Evolutionary conservation across 2,113 vertebrate species (phyloP), one percentile per base, ranked within the genome.

Genomic region (Pipa parva): DNA sequence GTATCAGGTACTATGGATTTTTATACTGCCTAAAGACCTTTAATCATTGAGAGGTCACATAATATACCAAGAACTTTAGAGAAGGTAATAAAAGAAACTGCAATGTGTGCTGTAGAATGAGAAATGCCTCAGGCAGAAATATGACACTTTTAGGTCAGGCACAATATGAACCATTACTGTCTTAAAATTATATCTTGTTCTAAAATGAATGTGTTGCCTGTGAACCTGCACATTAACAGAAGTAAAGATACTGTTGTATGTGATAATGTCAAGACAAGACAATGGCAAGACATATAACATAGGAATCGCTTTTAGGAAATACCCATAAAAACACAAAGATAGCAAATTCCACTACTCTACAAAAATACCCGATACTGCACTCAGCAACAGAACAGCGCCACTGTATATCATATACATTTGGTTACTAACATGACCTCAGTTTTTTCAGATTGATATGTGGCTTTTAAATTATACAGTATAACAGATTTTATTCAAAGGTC

Each of bases 21-120:
- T 60, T 69, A 60, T 60, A 22, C 46, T 50, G 57, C 46, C 65
- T 60, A 69, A 60, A 69, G 65, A 69, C 65, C 65, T 69, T 69
- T 69, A 68, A 69, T 69, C 65, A 60, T 52, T 42, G 65, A 42
- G 54, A 69, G 65, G 65, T 69, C 65, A 69, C 57, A 48, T 69
- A 69, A 69, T 69, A 69, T 51, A 69, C 29, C 57, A 50, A 51
- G 31, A 60, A 51, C 45, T 51, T 60, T 37, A 69, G 29, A 69
- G 57, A 60, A 60, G 56, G 65, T 52, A 69, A 69, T 69, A 69
- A 69, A 69, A 60, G 46, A 54, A 42, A 54, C 65, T 60, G 65
- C 65, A 69, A 24, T 59, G 65, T 46, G 56, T 31, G 24, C 33
- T n/a, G 57, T 20, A 59, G 46, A 60, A 60, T 69, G 65, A 69